Evolutionary conservation across 2,797 vertebrate genomes (phyloP).

Genomic region (Tamandua tetradactyla): DNA sequence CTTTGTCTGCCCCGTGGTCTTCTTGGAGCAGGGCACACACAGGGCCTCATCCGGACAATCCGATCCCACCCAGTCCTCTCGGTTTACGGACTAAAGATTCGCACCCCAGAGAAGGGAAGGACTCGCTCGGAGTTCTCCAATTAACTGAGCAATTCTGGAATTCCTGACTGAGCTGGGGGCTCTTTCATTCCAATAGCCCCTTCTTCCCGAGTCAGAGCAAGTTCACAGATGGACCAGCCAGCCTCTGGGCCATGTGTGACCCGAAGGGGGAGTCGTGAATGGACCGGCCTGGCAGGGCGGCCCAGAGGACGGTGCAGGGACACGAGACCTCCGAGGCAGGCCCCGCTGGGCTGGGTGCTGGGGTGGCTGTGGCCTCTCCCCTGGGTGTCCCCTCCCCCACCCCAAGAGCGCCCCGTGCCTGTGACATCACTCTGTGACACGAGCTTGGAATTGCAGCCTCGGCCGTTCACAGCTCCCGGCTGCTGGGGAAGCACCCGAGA

Average conservation of each 20-base stretch:
- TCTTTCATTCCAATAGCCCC: neutral
- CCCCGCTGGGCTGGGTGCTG: neutral
- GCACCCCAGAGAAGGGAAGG: neutral
- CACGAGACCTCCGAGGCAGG: too few relatives aligned
- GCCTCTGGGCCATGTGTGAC: neutral
- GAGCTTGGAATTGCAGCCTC: neutral
- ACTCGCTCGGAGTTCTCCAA: neutral
- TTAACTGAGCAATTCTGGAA: neutral
- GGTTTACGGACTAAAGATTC: neutral
- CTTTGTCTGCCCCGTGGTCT: neutral
- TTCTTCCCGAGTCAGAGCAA: neutral
- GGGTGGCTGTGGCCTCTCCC: neutral
- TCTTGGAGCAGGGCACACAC: neutral
- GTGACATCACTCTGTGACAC: neutral
- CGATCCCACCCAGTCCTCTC: neutral
- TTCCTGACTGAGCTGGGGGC: neutral
- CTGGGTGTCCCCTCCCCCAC: neutral
- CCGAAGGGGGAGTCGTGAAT: neutral
- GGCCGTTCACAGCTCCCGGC: neutral
- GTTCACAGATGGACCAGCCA: neutral
- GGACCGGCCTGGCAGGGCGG: neutral
- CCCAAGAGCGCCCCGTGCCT: neutral
- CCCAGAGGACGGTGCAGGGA: too few relatives aligned
- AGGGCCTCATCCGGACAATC: neutral
- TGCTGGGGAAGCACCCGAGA: neutral